These are phyloP conservation scores for Cyphomyrus plagiostoma DNA, from an alignment of 2,113 vertebrate species.

Conservation along the genomic window DNA sequence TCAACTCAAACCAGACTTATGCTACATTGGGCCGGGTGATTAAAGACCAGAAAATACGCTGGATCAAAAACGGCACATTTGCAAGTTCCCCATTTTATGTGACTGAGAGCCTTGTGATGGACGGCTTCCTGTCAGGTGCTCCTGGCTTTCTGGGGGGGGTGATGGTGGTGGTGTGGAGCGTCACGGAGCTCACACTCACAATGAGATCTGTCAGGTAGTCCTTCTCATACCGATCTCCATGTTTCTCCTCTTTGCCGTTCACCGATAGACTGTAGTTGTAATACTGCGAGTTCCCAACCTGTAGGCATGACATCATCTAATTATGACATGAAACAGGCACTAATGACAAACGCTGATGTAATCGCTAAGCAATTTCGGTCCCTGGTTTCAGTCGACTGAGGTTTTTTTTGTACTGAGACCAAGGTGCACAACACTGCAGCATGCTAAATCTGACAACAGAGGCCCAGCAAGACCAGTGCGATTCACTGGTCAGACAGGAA, in stretches of 20 bases:
- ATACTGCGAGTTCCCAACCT: conserved; percentile 69
- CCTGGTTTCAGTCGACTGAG: background rate
- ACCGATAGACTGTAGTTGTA: conserved; percentile 70
- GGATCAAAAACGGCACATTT: background rate
- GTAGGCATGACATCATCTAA: background rate
- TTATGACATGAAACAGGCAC: background rate
- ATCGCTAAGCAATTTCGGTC: background rate
- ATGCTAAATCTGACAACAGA: background rate
- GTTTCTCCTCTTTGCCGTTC: conserved; percentile 60
- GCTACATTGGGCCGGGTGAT: background rate
- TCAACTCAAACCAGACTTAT: background rate
- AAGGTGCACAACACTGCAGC: background rate
- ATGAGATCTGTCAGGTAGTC: conserved; percentile 60
- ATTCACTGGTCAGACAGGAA: background rate
- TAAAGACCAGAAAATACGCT: background rate
- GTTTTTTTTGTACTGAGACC: background rate
- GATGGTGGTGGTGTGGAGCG: background rate
- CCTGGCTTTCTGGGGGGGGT: background rate
- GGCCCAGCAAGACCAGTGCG: background rate
- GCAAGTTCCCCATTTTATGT: background rate
- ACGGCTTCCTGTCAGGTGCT: background rate
- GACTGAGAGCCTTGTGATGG: background rate
- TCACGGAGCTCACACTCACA: background rate
- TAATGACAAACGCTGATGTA: background rate
- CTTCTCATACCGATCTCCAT: conserved; percentile 54